These are phyloP conservation scores for Selene dorsalis DNA, from an alignment of 2,797 vertebrate species.

Conservation along the genomic window DNA sequence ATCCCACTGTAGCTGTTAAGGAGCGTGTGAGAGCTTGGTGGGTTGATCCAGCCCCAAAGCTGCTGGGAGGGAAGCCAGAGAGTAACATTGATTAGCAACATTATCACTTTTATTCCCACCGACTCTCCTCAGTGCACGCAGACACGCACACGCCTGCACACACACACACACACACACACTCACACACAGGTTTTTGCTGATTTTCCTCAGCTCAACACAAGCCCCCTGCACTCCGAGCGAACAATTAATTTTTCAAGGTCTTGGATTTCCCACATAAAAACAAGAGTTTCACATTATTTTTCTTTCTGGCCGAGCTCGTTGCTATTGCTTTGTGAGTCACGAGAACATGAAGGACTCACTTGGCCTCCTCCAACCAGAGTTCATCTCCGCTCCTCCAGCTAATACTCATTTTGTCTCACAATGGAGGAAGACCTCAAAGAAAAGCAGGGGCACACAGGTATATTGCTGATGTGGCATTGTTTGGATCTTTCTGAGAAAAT, in stretches of 20 bases:
- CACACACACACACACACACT: conserved; percentile 21
- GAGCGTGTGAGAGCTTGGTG: conserved; percentile 20
- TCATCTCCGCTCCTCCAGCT: conserved; percentile 22
- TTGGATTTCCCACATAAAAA: conserved; percentile 53
- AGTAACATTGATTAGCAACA: conserved; percentile 65
- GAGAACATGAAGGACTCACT: conserved; percentile 39
- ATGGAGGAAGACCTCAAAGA: conserved; percentile 13
- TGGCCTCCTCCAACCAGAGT: not conserved
- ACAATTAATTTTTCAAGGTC: conserved; percentile 56
- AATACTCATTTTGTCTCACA: conserved; percentile 29
- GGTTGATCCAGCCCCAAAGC: conserved; percentile 24
- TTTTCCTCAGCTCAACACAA: conserved; percentile 36
- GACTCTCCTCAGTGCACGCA: conserved; percentile 26
- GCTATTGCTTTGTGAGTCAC: conserved; percentile 43
- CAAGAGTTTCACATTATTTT: not conserved
- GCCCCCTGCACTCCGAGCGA: conserved; percentile 18
- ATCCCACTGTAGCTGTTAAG: conserved; percentile 29
- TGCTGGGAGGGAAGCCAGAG: conserved; percentile 50
- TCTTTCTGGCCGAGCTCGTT: not conserved
- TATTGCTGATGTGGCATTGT: conserved; percentile 18
- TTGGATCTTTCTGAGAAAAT: conserved; percentile 24
- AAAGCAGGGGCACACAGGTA: not conserved
- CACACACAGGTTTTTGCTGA: conserved; percentile 43
- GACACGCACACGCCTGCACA: conserved; percentile 7
- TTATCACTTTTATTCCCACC: conserved; percentile 57